Evolutionary conservation across 1,140 invertebrate species (phyloP), one percentile per base, ranked within the genome.

Genomic region (Drosophila pachea): DNA sequence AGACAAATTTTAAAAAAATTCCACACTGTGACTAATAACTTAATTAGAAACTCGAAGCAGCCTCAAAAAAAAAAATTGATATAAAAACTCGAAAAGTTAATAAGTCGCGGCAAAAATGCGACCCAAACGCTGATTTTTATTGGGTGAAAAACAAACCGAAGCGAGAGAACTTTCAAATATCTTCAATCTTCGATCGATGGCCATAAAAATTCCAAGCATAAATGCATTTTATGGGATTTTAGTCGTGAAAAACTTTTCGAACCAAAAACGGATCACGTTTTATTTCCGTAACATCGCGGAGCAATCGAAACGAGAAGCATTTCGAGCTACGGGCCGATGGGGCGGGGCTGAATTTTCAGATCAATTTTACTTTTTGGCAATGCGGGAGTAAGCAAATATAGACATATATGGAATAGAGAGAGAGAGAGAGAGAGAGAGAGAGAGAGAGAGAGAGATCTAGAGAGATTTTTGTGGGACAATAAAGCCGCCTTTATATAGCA

Each of bases 11-110:
- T 50, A 58, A 52, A 47, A 48, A 62, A 58, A 79, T 81, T 76
- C 77, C 77, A 66, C 45, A 75, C 73, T 76, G 67, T 83, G 81
- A 84, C 81, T 84, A 84, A 84, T 86, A 84, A 86, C 81, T 84
- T 84, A 84, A 84, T 84, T 84, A 81, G 81, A 84, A 84, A 86
- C 73, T 64, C 22, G 22, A 22, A 22, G 22, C 1, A 22, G 22
- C 22, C 22, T 22, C 22, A 47, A 48, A 32, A 48, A 56, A 68
- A 47, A 68, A 38, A 54, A 48, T 42, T 52, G 22, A 14, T 49
- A 62, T 29, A 48, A 47, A 35, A 50, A 68, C 38, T 72, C 77
- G 38, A 84, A 83, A 70, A 69, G 73, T 84, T 75, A 78, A 83
- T 84, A 84, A 84, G 65, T 73, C 75, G 78, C 78, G 67, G 65